These are phyloP conservation scores for Diploscapter pachys DNA, from an alignment of 1,140 invertebrate species.

Conservation along the genomic window DNA sequence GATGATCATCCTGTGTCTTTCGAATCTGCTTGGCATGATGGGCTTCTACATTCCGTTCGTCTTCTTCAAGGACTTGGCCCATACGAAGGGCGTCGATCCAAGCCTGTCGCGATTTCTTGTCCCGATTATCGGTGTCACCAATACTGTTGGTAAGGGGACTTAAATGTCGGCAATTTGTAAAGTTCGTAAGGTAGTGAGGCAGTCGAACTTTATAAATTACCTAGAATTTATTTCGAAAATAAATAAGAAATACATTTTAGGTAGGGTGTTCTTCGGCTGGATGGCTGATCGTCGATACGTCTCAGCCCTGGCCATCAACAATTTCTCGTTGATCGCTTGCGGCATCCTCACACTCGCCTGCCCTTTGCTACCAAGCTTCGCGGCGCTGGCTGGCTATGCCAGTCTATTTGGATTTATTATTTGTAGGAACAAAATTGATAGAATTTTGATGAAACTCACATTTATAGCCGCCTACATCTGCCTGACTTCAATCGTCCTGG, in stretches of 20 bases:
- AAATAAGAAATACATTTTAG: slow-evolving; percentile 61
- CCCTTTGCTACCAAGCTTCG: slow-evolving; percentile 77
- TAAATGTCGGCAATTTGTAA: background rate
- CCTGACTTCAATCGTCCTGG: slow-evolving; percentile 92
- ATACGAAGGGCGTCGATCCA: slow-evolving; percentile 45
- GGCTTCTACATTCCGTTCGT: slow-evolving; percentile 93
- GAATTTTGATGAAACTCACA: slow-evolving; percentile 41
- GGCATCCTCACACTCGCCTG: slow-evolving; percentile 79
- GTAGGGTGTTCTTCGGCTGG: slow-evolving; percentile 64
- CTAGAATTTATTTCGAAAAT: slow-evolving; percentile 38
- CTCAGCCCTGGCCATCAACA: slow-evolving; percentile 86
- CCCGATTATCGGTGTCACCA: slow-evolving; percentile 82
- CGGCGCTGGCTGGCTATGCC: slow-evolving; percentile 75
- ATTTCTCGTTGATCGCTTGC: slow-evolving; percentile 82
- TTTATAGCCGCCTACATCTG: slow-evolving; percentile 89
- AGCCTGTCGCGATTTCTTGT: slow-evolving; percentile 71
- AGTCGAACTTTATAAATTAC: slow-evolving; percentile 39
- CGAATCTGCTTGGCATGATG: slow-evolving; percentile 88
- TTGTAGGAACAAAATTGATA: slow-evolving; percentile 68
- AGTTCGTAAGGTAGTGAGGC: background rate
- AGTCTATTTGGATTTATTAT: slow-evolving; percentile 90
- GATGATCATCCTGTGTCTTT: slow-evolving; percentile 85
- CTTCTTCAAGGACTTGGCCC: slow-evolving; percentile 68
- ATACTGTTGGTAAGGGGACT: slow-evolving; percentile 70
- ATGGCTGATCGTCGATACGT: slow-evolving; percentile 67